Evolutionary conservation across 1,140 invertebrate species (phyloP).

Genomic region (Drosophila kepulauana): DNA sequence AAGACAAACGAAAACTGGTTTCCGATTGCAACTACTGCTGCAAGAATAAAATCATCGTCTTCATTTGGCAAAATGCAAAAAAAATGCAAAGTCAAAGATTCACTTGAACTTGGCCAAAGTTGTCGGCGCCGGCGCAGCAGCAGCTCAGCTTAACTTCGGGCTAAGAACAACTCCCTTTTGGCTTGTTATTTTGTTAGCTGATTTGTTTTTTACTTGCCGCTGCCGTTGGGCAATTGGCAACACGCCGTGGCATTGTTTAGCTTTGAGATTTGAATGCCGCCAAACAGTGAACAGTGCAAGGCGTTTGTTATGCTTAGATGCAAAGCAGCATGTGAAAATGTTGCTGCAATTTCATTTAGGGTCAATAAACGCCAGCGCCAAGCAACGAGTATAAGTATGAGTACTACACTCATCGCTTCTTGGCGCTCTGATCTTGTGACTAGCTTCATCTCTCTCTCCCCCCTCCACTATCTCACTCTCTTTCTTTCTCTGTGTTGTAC

Average conservation of each 20-base stretch:
- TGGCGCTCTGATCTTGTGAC: constrained; percentile 12
- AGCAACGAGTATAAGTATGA: neutral
- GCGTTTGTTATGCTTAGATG: constrained; percentile 47
- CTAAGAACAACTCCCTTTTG: neutral
- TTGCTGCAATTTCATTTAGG: constrained; percentile 69
- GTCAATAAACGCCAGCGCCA: constrained; percentile 74
- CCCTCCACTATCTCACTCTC: neutral
- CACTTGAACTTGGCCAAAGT: constrained; percentile 73
- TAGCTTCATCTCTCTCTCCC: neutral
- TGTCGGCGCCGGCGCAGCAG: constrained; percentile 44
- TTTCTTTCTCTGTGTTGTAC: neutral
- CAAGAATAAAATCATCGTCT: constrained; percentile 22
- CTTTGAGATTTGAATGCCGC: constrained; percentile 71
- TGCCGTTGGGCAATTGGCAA: constrained; percentile 8
- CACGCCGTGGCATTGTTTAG: constrained; percentile 45
- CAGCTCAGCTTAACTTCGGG: neutral
- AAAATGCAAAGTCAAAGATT: constrained; percentile 14
- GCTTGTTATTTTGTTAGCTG: constrained; percentile 42
- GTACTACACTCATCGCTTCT: constrained; percentile 26
- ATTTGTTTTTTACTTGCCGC: constrained; percentile 33
- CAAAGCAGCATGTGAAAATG: constrained; percentile 35
- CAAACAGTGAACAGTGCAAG: constrained; percentile 23
- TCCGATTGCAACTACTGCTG: constrained; percentile 7
- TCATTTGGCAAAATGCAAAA: constrained; percentile 13
- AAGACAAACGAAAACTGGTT: constrained; percentile 64